Evolutionary conservation across 2,888 invertebrate genomes (phyloP).

Genomic region (Sesia apiformis): DNA sequence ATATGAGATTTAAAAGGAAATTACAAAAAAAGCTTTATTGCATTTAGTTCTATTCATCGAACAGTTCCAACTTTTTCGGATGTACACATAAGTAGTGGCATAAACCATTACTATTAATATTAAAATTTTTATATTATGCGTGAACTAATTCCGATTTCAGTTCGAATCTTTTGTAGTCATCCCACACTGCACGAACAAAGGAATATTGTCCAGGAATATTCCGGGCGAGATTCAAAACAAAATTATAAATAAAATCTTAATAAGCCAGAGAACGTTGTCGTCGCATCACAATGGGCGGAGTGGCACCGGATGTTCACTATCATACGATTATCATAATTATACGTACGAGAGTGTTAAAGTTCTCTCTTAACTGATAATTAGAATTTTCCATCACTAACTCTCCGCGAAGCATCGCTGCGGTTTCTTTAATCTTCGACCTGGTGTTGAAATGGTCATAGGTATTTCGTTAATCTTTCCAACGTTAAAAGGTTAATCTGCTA

Average conservation of each 20-base stretch:
- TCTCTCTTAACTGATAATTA: slow-evolving; percentile 14
- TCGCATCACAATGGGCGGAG: slow-evolving; percentile 28
- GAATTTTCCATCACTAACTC: not conserved
- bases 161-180: slow-evolving; percentile 10
- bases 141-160: slow-evolving; percentile 2
- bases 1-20: no score
- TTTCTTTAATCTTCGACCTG: not conserved
- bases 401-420: not conserved
- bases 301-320: slow-evolving; percentile 45
- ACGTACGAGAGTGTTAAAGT: slow-evolving; percentile 11
- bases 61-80: no score
- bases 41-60: no score
- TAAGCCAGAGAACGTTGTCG: slow-evolving; percentile 28
- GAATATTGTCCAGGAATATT: slow-evolving; percentile 23
- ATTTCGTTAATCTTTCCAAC: slow-evolving; percentile 3
- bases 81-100: no score
- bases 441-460: slow-evolving; percentile 5
- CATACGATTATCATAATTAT: slow-evolving; percentile 45
- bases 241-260: slow-evolving; percentile 30
- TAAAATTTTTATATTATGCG: slow-evolving; percentile 2
- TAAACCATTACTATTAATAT: no score
- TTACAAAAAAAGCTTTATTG: no score
- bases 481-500: no score
- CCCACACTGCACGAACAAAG: slow-evolving; percentile 29
- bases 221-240: slow-evolving; percentile 21